Base-by-base conservation (phyloP, 37 sponge, comb jelly and placozoan species). In the Spongia lamella region DNA sequence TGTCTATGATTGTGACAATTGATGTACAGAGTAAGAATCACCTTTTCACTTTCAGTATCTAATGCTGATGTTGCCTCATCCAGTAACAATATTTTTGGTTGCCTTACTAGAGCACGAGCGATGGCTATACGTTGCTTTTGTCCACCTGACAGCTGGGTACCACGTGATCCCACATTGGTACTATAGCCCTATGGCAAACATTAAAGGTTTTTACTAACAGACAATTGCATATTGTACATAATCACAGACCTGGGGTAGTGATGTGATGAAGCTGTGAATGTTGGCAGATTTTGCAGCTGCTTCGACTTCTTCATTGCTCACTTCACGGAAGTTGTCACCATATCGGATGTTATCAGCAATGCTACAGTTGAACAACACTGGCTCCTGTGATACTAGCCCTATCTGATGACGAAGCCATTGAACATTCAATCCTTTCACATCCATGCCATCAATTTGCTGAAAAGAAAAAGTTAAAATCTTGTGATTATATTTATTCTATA, bases 271-370 rank as follows among this genome's bases (percentile, higher is more conserved):
- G 80, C 70, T 76, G 82, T 96, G 94, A 32, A 96, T 96, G 81
- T 96, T 96, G 70, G 96, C 96, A 55, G 85, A 38, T 25, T 66
- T 92, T 68, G 96, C 96, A 53, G 93, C 93, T 35, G 51, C 71
- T 49, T 79, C 60, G 30, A 96, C 82, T 53, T 96, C 96, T n/a
- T 89, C 85, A 43, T 86, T 81, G 21, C 87, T 66, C 31, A 96
- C 90, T 43, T 86, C 88, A 32, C 90, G 72, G 68, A 71, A 81
- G 60, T 78, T 79, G 47, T 82, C 96, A 22, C 96, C 96, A 64
- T 96, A 96, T 56, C 86, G 87, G 55, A 96, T 96, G 59, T 96
- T 96, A n/a, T 92, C 96, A 33, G 90, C 92, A 70, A 94, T 87
- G 68, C 73, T 79, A 25, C 58, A 38, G 50, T 89, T 88, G 63